These are phyloP conservation scores for Coturnix japonica DNA, from an alignment of 2,113 vertebrate species.

Conservation along the genomic window DNA sequence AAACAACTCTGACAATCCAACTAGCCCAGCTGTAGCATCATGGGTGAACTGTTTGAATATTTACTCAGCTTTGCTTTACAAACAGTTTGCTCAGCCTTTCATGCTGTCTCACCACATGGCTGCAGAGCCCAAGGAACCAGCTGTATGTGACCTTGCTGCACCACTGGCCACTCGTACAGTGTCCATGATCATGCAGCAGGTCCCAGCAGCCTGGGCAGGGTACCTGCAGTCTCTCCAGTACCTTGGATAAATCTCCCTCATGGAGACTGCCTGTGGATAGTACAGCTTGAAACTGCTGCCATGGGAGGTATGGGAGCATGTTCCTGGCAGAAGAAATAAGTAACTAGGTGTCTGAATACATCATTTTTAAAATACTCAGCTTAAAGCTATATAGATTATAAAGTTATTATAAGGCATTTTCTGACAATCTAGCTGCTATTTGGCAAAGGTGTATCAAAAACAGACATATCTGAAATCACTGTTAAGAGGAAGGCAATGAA, in stretches of 20 bases:
- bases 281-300: rapidly evolving
- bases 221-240: not conserved
- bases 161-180: not conserved
- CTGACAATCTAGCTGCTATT: not conserved
- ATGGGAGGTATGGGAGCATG: rapidly evolving
- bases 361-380: not conserved
- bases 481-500: not conserved
- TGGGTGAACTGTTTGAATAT: not conserved
- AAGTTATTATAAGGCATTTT: not conserved
- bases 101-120: rapidly evolving
- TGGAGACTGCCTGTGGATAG: not conserved
- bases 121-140: not conserved
- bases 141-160: not conserved
- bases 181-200: not conserved
- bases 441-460: not conserved
- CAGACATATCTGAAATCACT: not conserved
- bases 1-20: not conserved
- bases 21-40: not conserved
- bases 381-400: not conserved
- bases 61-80: not conserved
- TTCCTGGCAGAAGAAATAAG: not conserved
- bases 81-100: not conserved
- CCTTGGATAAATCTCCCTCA: not conserved
- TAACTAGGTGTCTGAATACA: not conserved
- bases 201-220: not conserved